Percentiles rank a stretch among this genome's conserved stretches.
These are phyloP conservation scores for Melanotus villosus DNA, from an alignment of 2,888 invertebrate species.

Conservation along the genomic window DNA sequence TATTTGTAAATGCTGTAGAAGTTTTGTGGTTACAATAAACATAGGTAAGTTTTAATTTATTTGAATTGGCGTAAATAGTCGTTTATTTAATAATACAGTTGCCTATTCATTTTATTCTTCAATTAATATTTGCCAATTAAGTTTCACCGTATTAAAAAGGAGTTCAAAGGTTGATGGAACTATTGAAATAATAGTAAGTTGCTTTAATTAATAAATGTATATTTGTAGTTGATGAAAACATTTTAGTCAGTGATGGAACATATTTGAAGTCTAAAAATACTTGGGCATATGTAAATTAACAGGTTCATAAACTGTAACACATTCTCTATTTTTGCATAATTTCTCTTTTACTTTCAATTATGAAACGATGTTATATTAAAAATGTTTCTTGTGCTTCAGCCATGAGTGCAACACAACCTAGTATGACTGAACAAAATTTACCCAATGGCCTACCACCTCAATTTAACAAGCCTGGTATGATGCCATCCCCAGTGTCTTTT, in stretches of 20 bases:
- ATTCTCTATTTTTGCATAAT: too few species aligned
- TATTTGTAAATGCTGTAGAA: conserved; percentile 29
- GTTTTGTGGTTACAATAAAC: conserved; percentile 25
- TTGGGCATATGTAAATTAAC: too few species aligned
- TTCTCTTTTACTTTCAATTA: too few species aligned
- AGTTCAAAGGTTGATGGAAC: conserved; percentile 54
- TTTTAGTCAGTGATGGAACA: too few species aligned
- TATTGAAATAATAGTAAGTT: conserved; percentile 22
- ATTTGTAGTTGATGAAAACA: too few species aligned
- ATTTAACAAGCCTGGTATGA: conserved; percentile 41
- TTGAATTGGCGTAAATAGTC: too few species aligned
- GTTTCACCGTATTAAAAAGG: conserved; percentile 19
- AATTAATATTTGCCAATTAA: conserved; percentile 28
- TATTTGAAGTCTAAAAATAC: too few species aligned
- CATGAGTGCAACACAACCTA: conserved; percentile 17
- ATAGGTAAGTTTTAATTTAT: conserved; percentile 20
- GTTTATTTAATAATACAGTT: too few species aligned
- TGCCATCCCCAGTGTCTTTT: conserved; percentile 51
- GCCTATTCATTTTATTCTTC: background rate
- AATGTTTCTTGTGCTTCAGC: background rate
- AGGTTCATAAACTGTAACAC: too few species aligned
- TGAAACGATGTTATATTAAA: too few species aligned
- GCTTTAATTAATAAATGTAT: too few species aligned
- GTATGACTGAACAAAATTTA: conserved; percentile 54
- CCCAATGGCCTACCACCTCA: conserved; percentile 60